Conservation (phyloP, 2,113 vertebrate species). For the Pardalotus punctatus region DNA sequence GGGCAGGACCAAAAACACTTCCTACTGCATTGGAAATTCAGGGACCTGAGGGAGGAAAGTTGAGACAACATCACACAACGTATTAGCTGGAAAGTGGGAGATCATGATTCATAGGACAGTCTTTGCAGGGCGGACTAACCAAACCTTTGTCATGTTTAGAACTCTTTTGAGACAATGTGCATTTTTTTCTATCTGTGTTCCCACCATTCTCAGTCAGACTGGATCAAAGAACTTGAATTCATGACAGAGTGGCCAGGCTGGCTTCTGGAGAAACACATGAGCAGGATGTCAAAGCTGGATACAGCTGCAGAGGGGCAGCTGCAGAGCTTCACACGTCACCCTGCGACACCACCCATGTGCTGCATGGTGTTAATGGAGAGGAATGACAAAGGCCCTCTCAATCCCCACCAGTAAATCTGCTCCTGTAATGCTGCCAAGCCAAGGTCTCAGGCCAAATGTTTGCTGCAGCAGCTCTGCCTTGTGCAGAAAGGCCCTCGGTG, state of each 20-base stretch:
- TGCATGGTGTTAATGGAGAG: slow-evolving; percentile 12
- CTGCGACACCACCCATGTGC: background rate
- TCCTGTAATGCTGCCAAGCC: background rate
- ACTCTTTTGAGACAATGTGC: background rate
- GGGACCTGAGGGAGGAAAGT: background rate
- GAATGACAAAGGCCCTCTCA: background rate
- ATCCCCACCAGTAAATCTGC: background rate
- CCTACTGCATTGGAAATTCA: background rate
- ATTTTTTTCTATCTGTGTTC: background rate
- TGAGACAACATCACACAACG: background rate
- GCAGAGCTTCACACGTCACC: background rate
- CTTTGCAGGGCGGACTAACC: background rate
- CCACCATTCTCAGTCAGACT: background rate
- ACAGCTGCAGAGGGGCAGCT: background rate
- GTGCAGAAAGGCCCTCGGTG: background rate
- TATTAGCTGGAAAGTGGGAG: background rate
- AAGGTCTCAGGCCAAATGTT: background rate
- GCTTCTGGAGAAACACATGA: background rate
- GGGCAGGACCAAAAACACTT: background rate
- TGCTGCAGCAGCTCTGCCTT: background rate
- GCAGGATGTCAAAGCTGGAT: background rate
- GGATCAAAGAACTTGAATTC: background rate
- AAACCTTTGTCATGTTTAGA: background rate
- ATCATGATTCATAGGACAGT: background rate
- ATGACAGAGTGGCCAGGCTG: background rate